phyloP scores from a whole-genome alignment of 2,888 invertebrate genomes.

The Diachrysia chrysitis region DNA sequence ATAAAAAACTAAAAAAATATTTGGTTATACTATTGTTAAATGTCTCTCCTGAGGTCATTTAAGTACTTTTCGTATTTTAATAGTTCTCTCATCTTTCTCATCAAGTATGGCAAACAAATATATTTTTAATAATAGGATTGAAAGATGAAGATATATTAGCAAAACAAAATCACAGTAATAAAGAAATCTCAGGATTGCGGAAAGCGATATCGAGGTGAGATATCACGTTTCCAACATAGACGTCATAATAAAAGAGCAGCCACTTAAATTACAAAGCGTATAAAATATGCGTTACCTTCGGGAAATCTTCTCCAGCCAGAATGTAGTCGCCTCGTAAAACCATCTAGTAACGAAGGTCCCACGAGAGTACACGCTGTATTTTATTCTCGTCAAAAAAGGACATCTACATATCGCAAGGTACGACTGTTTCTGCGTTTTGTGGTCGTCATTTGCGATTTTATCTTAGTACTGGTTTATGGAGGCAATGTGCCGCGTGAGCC shows the following conservation, averaged over 20 bases:
- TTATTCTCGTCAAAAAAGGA: constrained; percentile 69
- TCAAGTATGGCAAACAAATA: no score
- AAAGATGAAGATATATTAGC: neutral
- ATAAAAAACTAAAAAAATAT: no score
- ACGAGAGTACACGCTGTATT: constrained; percentile 66
- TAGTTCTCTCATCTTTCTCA: no score
- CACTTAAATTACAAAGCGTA: constrained; percentile 81
- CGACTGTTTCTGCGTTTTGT: constrained; percentile 32
- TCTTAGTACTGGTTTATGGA: constrained; percentile 3
- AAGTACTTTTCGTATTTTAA: no score
- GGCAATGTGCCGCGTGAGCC: neutral
- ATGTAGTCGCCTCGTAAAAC: constrained; percentile 79
- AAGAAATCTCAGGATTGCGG: constrained; percentile 8
- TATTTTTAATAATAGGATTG: neutral
- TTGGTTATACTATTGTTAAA: no score
- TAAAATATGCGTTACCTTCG: constrained; percentile 84
- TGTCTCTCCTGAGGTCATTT: no score
- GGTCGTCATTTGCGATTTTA: constrained; percentile 29
- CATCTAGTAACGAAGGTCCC: constrained; percentile 78
- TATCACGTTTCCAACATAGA: constrained; percentile 57
- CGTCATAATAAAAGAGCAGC: constrained; percentile 74
- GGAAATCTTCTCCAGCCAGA: constrained; percentile 81
- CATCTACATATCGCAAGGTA: constrained; percentile 59
- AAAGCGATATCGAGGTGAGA: constrained; percentile 46
- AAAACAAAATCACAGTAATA: constrained; percentile 14